phyloP scores from a whole-genome alignment of 2,113 vertebrate genomes.

The Cephalopterus ornatus region DNA sequence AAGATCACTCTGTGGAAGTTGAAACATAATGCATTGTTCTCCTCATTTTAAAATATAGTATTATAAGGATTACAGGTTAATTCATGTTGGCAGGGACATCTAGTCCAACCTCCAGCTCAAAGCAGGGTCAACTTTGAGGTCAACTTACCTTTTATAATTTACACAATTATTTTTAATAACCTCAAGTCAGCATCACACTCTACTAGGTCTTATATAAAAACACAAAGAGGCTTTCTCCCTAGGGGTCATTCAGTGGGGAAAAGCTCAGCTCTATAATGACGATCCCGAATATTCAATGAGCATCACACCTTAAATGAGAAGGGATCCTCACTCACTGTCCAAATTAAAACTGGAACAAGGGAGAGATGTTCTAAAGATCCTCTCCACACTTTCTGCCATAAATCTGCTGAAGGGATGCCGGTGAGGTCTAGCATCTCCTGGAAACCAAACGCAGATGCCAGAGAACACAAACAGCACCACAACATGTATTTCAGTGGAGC shows the following conservation, averaged over 20 bases:
- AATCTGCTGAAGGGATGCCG: background rate
- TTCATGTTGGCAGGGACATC: background rate
- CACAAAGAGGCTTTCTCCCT: background rate
- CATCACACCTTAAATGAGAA: background rate
- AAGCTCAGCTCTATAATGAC: background rate
- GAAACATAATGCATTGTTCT: background rate
- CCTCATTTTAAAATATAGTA: background rate
- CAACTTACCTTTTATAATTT: background rate
- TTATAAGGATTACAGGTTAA: background rate
- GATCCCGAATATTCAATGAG: background rate
- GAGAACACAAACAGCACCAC: background rate
- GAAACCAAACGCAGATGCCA: background rate
- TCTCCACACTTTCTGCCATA: background rate
- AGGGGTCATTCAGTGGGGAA: background rate
- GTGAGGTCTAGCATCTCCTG: background rate
- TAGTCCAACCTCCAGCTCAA: background rate
- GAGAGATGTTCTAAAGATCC: background rate
- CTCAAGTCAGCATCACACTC: background rate
- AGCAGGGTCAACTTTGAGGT: background rate
- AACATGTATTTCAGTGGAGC: background rate
- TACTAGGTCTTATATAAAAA: background rate
- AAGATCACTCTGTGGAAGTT: background rate
- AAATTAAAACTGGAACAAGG: background rate
- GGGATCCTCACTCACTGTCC: background rate
- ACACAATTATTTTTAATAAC: background rate